Conservation (phyloP, 2,888 invertebrate species). For the Bimastos eiseni region DNA sequence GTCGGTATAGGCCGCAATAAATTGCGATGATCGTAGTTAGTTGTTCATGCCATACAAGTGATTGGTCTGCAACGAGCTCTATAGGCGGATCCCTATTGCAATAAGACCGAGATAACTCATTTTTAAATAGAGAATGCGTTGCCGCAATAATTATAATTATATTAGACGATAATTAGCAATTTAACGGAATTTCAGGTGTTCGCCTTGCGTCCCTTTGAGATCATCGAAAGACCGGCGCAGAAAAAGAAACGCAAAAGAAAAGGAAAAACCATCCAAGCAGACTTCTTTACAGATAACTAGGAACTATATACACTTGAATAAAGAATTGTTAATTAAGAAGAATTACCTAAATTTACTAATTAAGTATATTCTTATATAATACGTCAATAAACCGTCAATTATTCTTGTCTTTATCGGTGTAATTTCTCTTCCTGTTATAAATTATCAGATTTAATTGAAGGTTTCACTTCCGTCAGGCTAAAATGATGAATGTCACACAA, state of each 20-base stretch:
- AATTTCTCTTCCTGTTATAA: not conserved
- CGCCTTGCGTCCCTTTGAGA: slow-evolving; percentile 58
- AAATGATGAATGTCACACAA: not conserved
- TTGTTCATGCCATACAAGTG: not conserved
- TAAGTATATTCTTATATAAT: not conserved
- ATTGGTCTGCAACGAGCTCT: not conserved
- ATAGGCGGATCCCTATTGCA: no score
- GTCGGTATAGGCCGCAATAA: no score
- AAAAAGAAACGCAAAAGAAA: slow-evolving; percentile 35
- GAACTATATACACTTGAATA: not conserved
- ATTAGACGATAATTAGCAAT: not conserved
- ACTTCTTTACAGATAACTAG: slow-evolving; percentile 7
- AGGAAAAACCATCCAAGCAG: slow-evolving; percentile 13
- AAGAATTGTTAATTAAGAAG: not conserved
- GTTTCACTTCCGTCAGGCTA: not conserved
- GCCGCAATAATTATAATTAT: not conserved
- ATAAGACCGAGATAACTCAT: not conserved
- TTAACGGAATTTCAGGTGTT: slow-evolving; percentile 49
- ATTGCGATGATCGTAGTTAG: no score
- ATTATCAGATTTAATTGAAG: not conserved
- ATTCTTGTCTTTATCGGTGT: not conserved
- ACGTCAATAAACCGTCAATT: not conserved
- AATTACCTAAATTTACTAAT: not conserved
- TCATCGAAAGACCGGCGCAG: slow-evolving; percentile 39
- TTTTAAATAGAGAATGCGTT: not conserved